Evolutionary conservation across 2,888 invertebrate species (phyloP), one percentile per base, ranked within the genome.

Genomic region (Phyllotreta cruciferae): DNA sequence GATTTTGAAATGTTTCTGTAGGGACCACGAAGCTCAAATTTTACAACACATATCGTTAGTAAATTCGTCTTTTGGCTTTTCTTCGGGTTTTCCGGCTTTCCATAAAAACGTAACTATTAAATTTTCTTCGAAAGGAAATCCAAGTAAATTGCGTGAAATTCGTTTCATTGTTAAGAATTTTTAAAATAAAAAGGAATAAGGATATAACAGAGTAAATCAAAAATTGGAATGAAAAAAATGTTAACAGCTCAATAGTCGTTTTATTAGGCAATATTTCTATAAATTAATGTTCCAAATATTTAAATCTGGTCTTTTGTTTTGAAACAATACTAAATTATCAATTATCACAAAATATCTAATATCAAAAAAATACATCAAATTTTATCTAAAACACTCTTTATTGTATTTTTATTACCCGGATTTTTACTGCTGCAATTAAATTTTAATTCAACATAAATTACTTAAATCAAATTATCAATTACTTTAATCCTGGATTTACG

Each of bases 1-100:
- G 2, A 14, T 34, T 41, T 39, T 1, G 7, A 38, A 53, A 36
- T 6, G 11, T 11, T 37, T 13, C 24, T 24, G 24, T 14, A 52
- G 58, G 52, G 58, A 52, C 58, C 50, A 50, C 42, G 37, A 13
- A 37, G 36, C 35, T 58, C 39, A 58, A 11, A 39, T 50, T 41
- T 42, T 49, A 44, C 35, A 45, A 35, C 50, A 58, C 58, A 58
- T 58, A 58, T 58, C 58, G 52, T 58, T 39, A 41, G 13, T 37
- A 53, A 53, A 53, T 13, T 36, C 37, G 34, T 54, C 37, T 36
- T 24, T 41, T 41, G 10, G 9, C 4, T 41, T 41, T n/a, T 41
- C 10, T 4, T 24, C 24, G 42, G 13, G 13, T 42, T 42, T 42
- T 42, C 10, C 42, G 6, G 42, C 42, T 42, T 42, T 42, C 6